Base-by-base conservation (phyloP, 2,888 invertebrate genomes). In the Neria commutata region DNA sequence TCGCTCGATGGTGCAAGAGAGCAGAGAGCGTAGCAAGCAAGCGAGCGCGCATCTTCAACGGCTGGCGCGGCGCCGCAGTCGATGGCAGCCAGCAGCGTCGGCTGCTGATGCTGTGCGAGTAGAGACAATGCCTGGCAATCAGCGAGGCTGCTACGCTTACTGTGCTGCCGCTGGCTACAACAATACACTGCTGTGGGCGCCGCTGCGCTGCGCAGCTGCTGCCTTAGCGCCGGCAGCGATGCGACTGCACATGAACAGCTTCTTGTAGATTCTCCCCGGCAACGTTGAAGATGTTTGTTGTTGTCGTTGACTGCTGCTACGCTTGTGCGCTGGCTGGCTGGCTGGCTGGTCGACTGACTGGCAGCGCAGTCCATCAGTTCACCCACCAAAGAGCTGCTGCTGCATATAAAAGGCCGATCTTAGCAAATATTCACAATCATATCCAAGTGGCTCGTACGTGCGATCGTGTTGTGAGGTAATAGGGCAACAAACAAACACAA, bases 341-440 rank as follows among this genome's bases (percentile, higher is more conserved):
- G 5, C 48, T n/a, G n/a, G n/a, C n/a, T n/a, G n/a, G n/a, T n/a
- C n/a, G n/a, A n/a, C n/a, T n/a, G n/a, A 17, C 10, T 16, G 25
- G 21, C 50, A 34, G 33, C 29, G 33, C 50, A 21, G 34, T n/a
- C 21, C 34, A n/a, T n/a, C 42, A 14, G 11, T 21, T 17, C 42
- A 42, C 42, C 37, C 37, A 37, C 37, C n/a, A 21, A 42, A 6
- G n/a, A 17, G 21, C 17, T 19, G 42, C 42, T 42, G 42, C 42
- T 42, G 42, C 42, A 14, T 42, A 42, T 42, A 72, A 72, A 72
- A 68, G 68, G 67, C 53, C 63, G 68, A 71, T 65, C 73, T 67
- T 69, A 61, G 63, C 65, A 63, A 73, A 69, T 74, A 68, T 69
- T 71, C 71, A 72, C 73, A 72, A 72, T 70, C 71, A 73, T 72